Evolutionary conservation across 2,888 invertebrate species (phyloP).

Genomic region (Boloria euphrosyne): DNA sequence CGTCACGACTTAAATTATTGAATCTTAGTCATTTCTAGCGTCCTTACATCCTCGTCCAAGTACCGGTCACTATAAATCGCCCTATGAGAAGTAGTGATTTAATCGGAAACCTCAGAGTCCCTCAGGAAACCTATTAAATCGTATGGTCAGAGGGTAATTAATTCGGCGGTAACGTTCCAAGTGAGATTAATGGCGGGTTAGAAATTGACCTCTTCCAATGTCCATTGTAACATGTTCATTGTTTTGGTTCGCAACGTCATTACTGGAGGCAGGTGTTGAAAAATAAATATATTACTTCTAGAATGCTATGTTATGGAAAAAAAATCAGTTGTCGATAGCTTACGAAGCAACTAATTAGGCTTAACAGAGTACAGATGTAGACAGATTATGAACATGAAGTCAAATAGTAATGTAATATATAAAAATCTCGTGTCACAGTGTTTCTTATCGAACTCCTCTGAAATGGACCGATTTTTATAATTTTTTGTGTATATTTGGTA

Average conservation of each 20-base stretch:
- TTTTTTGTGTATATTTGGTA: too few relatives aligned
- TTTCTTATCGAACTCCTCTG: too few relatives aligned
- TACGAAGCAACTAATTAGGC: too few relatives aligned
- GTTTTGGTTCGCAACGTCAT: slow-evolving; percentile 48
- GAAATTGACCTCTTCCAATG: slow-evolving; percentile 73
- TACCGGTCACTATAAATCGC: slow-evolving; percentile 77
- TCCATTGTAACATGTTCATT: slow-evolving; percentile 58
- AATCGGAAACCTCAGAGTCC: slow-evolving; percentile 79
- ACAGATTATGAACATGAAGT: too few relatives aligned
- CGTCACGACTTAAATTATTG: background rate
- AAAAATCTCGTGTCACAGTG: too few relatives aligned
- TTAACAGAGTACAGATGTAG: too few relatives aligned
- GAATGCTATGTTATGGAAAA: background rate
- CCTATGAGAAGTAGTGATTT: slow-evolving; percentile 82
- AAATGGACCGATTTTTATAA: too few relatives aligned
- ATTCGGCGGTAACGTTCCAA: slow-evolving; percentile 77
- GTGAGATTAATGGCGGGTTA: slow-evolving; percentile 76
- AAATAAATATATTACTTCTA: background rate
- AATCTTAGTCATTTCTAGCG: slow-evolving; percentile 40
- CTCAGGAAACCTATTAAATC: slow-evolving; percentile 81
- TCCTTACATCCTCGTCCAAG: slow-evolving; percentile 46
- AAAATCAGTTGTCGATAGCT: background rate
- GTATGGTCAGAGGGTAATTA: slow-evolving; percentile 82
- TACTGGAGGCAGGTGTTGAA: background rate
- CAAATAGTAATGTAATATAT: too few relatives aligned